These are phyloP conservation scores for Eurystomus glaucurus DNA, from an alignment of 2,797 vertebrate genomes.

Conservation along the genomic window DNA sequence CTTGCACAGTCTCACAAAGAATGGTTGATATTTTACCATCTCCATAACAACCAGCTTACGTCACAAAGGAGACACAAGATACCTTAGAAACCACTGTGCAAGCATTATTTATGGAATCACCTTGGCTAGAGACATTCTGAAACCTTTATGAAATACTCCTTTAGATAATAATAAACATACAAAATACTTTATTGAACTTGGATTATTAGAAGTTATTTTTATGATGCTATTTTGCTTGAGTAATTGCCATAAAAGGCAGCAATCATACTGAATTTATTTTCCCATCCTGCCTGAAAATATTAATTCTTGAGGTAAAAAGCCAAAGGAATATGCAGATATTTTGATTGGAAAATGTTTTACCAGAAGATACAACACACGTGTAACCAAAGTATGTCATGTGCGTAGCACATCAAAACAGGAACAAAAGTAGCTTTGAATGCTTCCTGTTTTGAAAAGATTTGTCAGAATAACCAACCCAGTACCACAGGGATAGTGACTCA, in stretches of 20 bases:
- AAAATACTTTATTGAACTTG: constrained; percentile 25
- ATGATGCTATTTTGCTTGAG: neutral
- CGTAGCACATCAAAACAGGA: neutral
- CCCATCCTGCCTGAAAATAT: neutral
- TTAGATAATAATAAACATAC: constrained; percentile 22
- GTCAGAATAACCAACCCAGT: neutral
- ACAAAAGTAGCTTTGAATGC: neutral
- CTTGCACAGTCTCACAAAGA: constrained; percentile 71
- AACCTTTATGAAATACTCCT: constrained; percentile 22
- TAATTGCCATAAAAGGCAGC: neutral
- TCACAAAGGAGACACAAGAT: constrained; percentile 70
- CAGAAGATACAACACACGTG: neutral
- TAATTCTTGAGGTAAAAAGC: neutral
- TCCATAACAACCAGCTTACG: constrained; percentile 80
- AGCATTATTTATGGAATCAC: constrained; percentile 78
- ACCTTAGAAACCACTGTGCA: constrained; percentile 73
- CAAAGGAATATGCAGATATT: neutral
- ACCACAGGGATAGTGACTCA: neutral
- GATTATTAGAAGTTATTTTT: constrained; percentile 34
- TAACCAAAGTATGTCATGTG: neutral
- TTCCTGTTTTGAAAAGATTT: constrained; percentile 4
- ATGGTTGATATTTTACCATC: constrained; percentile 72
- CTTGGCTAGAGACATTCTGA: constrained; percentile 52
- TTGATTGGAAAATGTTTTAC: neutral
- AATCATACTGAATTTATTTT: neutral